Evolutionary conservation across 2,113 vertebrate species (phyloP), one percentile per base, ranked within the genome.

Genomic region (Erpornis zantholeuca): DNA sequence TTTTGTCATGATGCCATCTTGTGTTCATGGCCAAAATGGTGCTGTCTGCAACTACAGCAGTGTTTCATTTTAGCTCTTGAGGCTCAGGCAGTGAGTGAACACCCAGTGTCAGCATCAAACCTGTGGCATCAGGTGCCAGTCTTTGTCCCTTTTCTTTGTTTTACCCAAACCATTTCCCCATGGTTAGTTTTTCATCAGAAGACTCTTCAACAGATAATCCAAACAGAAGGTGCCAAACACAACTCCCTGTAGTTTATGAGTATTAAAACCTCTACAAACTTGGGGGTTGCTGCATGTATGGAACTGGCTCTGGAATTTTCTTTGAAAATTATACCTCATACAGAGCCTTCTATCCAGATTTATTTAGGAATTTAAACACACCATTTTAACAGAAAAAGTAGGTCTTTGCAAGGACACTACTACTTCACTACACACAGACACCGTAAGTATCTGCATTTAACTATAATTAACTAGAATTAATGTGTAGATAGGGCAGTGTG

Each of bases 1-100:
- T 50, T 96, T 89, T 90, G 60, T 64, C 52, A 86, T n/a, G 35
- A 31, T 57, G 54, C 90, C 91, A 86, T 86, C 93, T 94, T 85
- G 81, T 94, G 95, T 70, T 44, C 60, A 22, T 12, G 40, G 9
- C 57, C 60, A 83, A 82, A 92, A 88, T 44, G 28, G 63, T 9
- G 16, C 79, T 36, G 4, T 5, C 27, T 66, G 12, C 31, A 72
- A 73, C 28, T 17, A 19, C 19, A 72, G 40, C 11, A 38, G 13
- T 7, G 11, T 38, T 82, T 69, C 17, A 19, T n/a, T 81, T 68
- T 29, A 1, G 35, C 2, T 40, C 33, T 68, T 44, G 11, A 49
- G 65, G 31, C 22, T 71, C 24, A 49, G 45, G 27, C 28, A 70
- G 24, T 11, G 18, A 53, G 36, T 25, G 56, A 88, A 25, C 5